These are phyloP conservation scores for Myiothlypis coronata DNA, from an alignment of 2,797 vertebrate genomes.

Conservation along the genomic window DNA sequence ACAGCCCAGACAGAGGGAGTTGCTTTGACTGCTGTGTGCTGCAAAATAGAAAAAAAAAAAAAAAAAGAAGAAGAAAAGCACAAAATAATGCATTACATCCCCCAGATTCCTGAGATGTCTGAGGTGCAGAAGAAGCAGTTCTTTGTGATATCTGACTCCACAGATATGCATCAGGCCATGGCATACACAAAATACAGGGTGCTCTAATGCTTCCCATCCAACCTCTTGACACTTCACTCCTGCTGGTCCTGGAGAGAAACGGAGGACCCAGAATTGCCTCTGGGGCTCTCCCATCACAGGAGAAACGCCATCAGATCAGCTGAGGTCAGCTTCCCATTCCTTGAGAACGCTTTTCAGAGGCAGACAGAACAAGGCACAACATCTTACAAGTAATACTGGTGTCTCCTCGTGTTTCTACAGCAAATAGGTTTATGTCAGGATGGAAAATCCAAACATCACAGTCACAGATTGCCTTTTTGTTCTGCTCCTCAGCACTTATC, in stretches of 20 bases:
- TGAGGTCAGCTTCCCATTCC: background rate
- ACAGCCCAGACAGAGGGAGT: background rate
- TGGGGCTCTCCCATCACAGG: background rate
- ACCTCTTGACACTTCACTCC: background rate
- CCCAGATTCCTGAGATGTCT: background rate
- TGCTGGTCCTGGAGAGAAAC: background rate
- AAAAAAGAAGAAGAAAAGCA: background rate
- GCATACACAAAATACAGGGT: background rate
- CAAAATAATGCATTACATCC: accelerated
- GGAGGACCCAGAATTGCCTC: background rate
- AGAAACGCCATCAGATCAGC: background rate
- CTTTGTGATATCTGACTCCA: background rate
- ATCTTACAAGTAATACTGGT: background rate
- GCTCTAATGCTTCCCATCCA: background rate
- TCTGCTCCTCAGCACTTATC: background rate
- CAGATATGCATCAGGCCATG: accelerated
- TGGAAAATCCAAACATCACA: background rate
- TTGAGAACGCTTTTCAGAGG: background rate
- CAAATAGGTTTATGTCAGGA: background rate
- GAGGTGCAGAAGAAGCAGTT: background rate
- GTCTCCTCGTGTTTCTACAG: background rate
- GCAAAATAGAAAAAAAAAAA: background rate
- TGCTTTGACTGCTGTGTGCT: background rate
- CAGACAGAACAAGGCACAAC: background rate
- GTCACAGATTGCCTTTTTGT: background rate